Evolutionary conservation across 2,797 vertebrate species (phyloP), one percentile per base, ranked within the genome.

Genomic region (Xenentodon cancila): DNA sequence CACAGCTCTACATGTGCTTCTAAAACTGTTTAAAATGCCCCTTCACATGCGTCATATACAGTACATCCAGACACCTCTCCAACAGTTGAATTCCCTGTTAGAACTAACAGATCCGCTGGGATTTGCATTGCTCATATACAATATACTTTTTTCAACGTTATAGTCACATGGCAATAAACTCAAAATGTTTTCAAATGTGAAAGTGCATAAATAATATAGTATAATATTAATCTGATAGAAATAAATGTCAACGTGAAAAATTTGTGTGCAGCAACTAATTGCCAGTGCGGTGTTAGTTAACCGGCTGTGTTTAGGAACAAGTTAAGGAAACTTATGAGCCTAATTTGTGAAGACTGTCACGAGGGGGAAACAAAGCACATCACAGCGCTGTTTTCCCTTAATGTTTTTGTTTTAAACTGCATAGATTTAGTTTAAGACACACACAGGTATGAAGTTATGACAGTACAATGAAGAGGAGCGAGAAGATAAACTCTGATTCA

Each of bases 361-460:
- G 59, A 58, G 42, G 43, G 18, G 46, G 60, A 27, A 54, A 53
- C 5, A 22, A 53, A 72, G 66, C 53, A 61, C 50, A 22, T 59
- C 54, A 79, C 75, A 80, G 81, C 70, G 71, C 74, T 68, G 27
- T 72, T 50, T 71, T 71, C 73, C 72, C 73, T 85, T 75, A 16
- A 62, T 62, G 18, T 55, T 46, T 72, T 43, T 22, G 16, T 27
- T 18, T 3, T 1, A 18, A 80, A 22, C 71, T 91, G 89, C 87
- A 88, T 87, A 88, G 84, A 82, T 89, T 75, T 73, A 62, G 64
- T 79, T 84, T 85, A 90, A 86, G 88, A 88, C 86, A 89, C 87
- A 72, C 86, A 88, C 71, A 80, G 89, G 80, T 77, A 79, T 73
- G 62, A 81, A 83, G 67, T 66, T 53, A 73, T 17, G 84, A 80